phyloP scores from a whole-genome alignment of 2,113 vertebrate genomes.

The Rhinopithecus roxellana region DNA sequence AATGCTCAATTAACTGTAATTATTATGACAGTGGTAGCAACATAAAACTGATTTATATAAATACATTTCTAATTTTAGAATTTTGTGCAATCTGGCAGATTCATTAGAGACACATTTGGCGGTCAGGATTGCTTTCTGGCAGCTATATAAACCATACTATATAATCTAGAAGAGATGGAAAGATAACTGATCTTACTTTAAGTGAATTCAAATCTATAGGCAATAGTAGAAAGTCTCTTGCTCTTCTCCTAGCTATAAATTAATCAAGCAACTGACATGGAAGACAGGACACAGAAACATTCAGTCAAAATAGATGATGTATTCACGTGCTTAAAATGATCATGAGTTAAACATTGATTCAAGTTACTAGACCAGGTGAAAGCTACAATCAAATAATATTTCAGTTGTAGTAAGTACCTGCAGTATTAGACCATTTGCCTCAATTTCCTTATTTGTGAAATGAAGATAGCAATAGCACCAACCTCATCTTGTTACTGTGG shows the following conservation, averaged over 20 bases:
- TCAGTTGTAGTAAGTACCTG: neutral
- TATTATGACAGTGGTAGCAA: neutral
- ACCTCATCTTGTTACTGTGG: neutral
- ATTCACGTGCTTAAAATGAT: neutral
- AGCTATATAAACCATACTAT: neutral
- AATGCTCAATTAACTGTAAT: neutral
- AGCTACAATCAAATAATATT: neutral
- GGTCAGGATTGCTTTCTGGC: neutral
- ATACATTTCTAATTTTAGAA: neutral
- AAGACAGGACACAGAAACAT: neutral
- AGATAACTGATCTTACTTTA: neutral
- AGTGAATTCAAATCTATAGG: neutral
- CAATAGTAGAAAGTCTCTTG: neutral
- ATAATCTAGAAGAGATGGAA: neutral
- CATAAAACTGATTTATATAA: neutral
- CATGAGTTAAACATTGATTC: neutral
- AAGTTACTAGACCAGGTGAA: neutral
- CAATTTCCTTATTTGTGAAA: neutral
- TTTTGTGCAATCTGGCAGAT: neutral
- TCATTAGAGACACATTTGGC: neutral
- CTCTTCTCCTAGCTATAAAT: neutral
- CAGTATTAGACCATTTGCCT: neutral
- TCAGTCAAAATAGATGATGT: neutral
- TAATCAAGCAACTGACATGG: neutral
- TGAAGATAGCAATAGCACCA: neutral